Evolutionary conservation across 2,797 vertebrate genomes (phyloP).

Genomic region (Pangasius krempfi): DNA sequence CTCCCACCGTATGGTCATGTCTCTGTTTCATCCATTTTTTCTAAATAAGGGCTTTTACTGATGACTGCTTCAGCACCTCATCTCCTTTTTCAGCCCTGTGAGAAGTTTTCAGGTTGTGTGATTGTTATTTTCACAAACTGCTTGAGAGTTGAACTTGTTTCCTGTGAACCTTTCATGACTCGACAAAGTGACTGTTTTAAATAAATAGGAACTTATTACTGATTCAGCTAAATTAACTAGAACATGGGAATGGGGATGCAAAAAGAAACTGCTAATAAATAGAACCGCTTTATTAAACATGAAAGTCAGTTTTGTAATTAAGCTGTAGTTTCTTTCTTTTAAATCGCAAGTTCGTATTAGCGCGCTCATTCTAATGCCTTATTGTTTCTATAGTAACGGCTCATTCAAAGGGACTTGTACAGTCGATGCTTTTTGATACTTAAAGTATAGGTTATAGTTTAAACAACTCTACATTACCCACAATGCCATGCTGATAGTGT

Average conservation of each 20-base stretch:
- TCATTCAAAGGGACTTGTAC: background rate
- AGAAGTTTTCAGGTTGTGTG: background rate
- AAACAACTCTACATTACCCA: background rate
- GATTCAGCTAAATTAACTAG: background rate
- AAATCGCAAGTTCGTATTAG: background rate
- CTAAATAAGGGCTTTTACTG: background rate
- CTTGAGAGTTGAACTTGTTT: background rate
- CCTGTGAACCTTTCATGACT: background rate
- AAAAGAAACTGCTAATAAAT: background rate
- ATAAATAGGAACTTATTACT: background rate
- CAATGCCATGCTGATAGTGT: background rate
- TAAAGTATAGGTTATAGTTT: background rate
- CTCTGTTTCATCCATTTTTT: background rate
- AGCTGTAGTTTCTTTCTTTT: background rate
- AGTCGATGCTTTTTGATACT: background rate
- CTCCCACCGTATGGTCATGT: background rate
- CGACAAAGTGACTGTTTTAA: background rate
- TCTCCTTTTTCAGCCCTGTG: background rate
- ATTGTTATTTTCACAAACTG: too few relatives aligned
- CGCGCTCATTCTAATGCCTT: background rate
- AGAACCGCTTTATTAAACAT: background rate
- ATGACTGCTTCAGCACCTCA: background rate
- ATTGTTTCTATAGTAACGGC: background rate
- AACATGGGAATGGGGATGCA: too few relatives aligned
- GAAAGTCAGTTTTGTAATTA: background rate